phyloP scores from a whole-genome alignment of 2,113 vertebrate species.

The Grantiella picta region DNA sequence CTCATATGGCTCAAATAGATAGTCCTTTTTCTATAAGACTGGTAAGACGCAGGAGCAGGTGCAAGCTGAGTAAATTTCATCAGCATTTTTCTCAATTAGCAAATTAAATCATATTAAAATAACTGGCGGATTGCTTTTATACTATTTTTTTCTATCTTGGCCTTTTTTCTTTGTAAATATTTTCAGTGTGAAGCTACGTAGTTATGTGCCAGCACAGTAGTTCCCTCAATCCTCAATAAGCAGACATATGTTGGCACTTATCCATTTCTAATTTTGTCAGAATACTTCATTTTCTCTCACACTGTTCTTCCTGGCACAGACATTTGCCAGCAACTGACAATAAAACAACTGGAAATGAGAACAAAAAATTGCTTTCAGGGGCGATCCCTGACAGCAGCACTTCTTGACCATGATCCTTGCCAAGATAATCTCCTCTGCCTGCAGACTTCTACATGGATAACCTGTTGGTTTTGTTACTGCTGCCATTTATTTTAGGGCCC shows the following conservation, averaged over 20 bases:
- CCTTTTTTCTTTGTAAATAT: conserved; percentile 11
- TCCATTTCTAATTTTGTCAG: conserved; percentile 15
- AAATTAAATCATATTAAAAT: conserved; percentile 40
- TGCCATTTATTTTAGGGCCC: not conserved
- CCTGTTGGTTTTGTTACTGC: not conserved
- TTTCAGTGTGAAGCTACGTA: not conserved
- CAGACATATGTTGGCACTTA: conserved; percentile 21
- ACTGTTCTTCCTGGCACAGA: conserved; percentile 6
- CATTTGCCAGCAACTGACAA: not conserved
- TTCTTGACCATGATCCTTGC: not conserved
- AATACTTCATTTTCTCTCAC: conserved; percentile 16
- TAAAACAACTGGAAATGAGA: not conserved
- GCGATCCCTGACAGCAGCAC: not conserved
- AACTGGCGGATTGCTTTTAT: not conserved
- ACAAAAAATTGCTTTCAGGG: not conserved
- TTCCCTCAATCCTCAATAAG: not conserved
- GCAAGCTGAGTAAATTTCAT: not conserved
- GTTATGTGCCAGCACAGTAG: not conserved
- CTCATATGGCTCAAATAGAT: not conserved
- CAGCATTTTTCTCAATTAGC: conserved; percentile 11
- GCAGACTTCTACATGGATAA: not conserved
- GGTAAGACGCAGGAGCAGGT: not conserved
- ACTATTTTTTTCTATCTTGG: not conserved
- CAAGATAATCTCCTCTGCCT: conserved; percentile 25
- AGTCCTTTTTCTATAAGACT: not conserved